Conservation (phyloP, 2,888 invertebrate species). For the Antheraea assamensis region DNA sequence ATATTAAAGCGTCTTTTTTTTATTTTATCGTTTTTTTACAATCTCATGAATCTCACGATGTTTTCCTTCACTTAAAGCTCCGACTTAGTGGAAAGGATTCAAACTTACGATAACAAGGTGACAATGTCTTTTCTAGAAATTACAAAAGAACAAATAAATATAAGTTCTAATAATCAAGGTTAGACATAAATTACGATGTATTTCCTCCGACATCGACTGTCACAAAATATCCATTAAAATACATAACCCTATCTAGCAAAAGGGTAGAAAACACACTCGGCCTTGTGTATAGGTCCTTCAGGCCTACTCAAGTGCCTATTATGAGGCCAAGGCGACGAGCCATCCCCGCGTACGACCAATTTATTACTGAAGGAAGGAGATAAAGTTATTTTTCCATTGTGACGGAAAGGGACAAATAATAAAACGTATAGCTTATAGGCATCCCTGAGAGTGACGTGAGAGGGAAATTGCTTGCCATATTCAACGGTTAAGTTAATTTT, state of each 20-base stretch:
- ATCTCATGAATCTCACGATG: too few relatives aligned
- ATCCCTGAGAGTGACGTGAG: conserved; percentile 38
- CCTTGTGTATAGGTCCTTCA: conserved; percentile 28
- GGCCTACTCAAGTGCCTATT: conserved; percentile 33
- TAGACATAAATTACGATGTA: not conserved
- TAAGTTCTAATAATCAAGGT: too few relatives aligned
- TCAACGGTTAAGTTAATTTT: not conserved
- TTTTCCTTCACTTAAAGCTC: too few relatives aligned
- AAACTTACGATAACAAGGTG: too few relatives aligned
- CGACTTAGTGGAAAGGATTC: too few relatives aligned
- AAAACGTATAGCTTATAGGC: conserved; percentile 27
- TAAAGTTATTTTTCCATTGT: conserved; percentile 10
- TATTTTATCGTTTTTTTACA: too few relatives aligned
- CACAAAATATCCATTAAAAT: conserved; percentile 11
- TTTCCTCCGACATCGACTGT: not conserved
- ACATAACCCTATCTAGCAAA: conserved; percentile 12
- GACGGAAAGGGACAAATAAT: conserved; percentile 31
- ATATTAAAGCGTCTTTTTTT: too few relatives aligned
- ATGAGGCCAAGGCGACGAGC: conserved; percentile 25
- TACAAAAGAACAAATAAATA: too few relatives aligned
- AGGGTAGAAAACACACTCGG: conserved; percentile 14
- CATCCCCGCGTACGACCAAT: conserved; percentile 22
- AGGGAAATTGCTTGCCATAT: conserved; percentile 36
- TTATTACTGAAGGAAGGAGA: conserved; percentile 20
- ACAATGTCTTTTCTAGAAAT: too few relatives aligned